Conservation (phyloP, 2,113 vertebrate genomes). For the Anhinga rufa region DNA sequence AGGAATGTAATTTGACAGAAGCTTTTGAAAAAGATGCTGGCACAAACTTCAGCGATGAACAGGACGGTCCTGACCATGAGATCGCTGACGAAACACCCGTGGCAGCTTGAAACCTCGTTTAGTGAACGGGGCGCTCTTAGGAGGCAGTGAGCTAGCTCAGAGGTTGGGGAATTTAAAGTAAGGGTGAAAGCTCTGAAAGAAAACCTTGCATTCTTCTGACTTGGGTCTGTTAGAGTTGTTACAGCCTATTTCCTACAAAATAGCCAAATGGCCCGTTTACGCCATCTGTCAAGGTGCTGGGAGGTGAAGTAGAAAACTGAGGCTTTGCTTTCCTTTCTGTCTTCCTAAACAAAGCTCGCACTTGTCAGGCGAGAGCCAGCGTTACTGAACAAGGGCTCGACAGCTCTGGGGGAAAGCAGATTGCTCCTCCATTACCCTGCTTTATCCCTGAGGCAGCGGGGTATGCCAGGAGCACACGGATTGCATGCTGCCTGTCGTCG, state of each 20-base stretch:
- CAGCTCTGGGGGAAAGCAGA: neutral
- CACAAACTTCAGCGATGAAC: neutral
- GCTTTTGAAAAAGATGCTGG: neutral
- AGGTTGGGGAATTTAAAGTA: neutral
- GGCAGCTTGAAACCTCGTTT: neutral
- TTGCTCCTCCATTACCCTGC: neutral
- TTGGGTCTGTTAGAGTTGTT: neutral
- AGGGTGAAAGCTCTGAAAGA: neutral
- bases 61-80: neutral
- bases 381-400: too few relatives aligned
- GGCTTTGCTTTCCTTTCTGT: neutral
- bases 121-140: neutral
- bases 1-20: neutral
- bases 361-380: neutral
- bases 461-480: fast-evolving
- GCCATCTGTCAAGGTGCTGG: neutral
- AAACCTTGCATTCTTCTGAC: neutral
- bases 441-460: fast-evolving
- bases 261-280: neutral
- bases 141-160: neutral
- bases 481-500: fast-evolving
- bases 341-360: neutral
- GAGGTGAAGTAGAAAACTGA: neutral
- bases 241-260: neutral
- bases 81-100: neutral